phyloP scores from a whole-genome alignment of 2,797 vertebrate species.

The Halcyon chelicuti region DNA sequence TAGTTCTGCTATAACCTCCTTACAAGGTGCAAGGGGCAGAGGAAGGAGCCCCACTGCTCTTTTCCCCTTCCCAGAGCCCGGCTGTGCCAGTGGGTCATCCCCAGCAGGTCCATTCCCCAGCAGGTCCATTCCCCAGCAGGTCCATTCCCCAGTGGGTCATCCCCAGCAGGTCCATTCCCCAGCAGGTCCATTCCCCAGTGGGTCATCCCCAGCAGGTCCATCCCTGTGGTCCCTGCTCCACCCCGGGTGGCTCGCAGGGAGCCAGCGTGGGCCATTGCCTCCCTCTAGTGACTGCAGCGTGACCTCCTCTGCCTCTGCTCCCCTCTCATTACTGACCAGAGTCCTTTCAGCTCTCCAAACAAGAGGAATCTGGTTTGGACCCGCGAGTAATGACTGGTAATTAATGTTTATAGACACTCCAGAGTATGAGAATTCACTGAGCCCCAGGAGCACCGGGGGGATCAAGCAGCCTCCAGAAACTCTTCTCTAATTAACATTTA shows the following conservation, averaged over 20 bases:
- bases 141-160: no score
- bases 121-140: background rate
- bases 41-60: background rate
- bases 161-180: no score
- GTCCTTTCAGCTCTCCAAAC: background rate
- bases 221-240: background rate
- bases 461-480: background rate
- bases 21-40: background rate
- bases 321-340: background rate
- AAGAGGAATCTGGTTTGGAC: background rate
- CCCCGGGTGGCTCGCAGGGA: background rate
- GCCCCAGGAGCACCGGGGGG: background rate
- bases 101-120: background rate
- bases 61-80: background rate
- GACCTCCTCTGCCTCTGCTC: background rate
- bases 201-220: background rate
- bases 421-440: background rate
- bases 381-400: background rate
- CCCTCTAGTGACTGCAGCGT: slow-evolving; percentile 35
- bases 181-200: no score
- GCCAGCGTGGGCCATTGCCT: background rate
- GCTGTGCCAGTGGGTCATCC: no score
- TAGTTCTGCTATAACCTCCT: accelerated
- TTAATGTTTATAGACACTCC: background rate
- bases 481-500: slow-evolving; percentile 38